Evolutionary conservation across 2,888 invertebrate species (phyloP).

Genomic region (Panzeria rudis): DNA sequence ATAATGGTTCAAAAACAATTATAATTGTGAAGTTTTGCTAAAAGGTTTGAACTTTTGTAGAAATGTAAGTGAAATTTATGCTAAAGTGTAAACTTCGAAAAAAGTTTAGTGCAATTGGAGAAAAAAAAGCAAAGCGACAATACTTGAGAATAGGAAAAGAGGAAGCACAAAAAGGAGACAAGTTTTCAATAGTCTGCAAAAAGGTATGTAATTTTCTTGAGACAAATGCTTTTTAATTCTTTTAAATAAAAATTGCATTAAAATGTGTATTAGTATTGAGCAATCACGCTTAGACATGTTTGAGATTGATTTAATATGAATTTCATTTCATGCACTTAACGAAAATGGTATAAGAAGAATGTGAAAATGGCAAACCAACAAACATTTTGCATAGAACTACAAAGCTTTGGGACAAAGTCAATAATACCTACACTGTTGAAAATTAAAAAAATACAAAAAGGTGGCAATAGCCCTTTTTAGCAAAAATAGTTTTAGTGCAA

Average conservation of each 20-base stretch:
- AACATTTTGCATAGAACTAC: constrained; percentile 32
- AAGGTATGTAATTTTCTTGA: constrained; percentile 40
- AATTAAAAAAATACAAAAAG: too few relatives aligned
- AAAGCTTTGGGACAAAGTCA: too few relatives aligned
- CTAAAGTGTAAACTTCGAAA: constrained; percentile 5
- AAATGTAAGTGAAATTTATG: constrained; percentile 18
- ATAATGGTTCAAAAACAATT: constrained; percentile 41
- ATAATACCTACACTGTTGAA: too few relatives aligned
- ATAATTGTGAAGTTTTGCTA: neutral
- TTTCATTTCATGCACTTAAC: constrained; percentile 47
- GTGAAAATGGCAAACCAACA: constrained; percentile 43
- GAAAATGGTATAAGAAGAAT: constrained; percentile 38
- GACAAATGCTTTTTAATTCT: neutral
- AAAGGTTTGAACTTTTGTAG: neutral
- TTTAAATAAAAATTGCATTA: constrained; percentile 6
- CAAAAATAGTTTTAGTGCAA: too few relatives aligned
- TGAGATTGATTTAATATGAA: constrained; percentile 41
- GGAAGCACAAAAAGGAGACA: neutral
- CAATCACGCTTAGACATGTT: constrained; percentile 58
- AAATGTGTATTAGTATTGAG: constrained; percentile 39
- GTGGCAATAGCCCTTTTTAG: too few relatives aligned
- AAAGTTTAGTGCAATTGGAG: constrained; percentile 36
- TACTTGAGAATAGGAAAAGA: constrained; percentile 22
- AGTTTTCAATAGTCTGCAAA: constrained; percentile 24
- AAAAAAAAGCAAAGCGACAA: constrained; percentile 46